Percentiles rank a stretch among this genome's conserved stretches.
Evolutionary conservation across 2,113 vertebrate genomes (phyloP).

Genomic region (Glaucomys volans): DNA sequence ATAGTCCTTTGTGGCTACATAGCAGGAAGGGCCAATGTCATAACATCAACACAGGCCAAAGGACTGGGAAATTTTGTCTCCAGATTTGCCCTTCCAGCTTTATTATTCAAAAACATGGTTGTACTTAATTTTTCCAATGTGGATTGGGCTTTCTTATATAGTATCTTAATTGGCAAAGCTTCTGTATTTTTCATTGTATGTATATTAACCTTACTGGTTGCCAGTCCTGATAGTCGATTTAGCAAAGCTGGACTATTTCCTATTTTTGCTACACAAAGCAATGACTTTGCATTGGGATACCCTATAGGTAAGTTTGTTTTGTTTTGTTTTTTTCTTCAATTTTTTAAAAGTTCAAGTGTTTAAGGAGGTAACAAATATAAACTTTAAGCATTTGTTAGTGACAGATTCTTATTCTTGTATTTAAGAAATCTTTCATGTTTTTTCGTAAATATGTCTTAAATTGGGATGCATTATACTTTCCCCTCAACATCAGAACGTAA

Average conservation of each 20-base stretch:
- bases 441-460: conserved; percentile 44
- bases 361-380: conserved; percentile 44
- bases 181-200: conserved; percentile 94
- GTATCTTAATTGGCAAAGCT: conserved; percentile 96
- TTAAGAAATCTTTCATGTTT: conserved; percentile 39
- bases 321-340: conserved; percentile 69
- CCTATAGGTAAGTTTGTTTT: conserved; percentile 94
- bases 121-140: conserved; percentile 95
- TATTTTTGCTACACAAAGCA: conserved; percentile 99
- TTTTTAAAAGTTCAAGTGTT: conserved; percentile 27
- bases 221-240: conserved; percentile 92
- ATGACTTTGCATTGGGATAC: conserved; percentile 98
- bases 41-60: conserved; percentile 95
- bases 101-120: conserved; percentile 99
- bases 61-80: conserved; percentile 98
- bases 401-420: conserved; percentile 3
- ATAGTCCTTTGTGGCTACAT: conserved; percentile 98
- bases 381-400: conserved; percentile 31
- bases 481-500: conserved; percentile 45
- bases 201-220: conserved; percentile 93
- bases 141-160: conserved; percentile 97
- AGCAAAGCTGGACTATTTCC: conserved; percentile 98
- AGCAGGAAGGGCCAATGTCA: conserved; percentile 94
- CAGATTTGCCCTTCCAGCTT: conserved; percentile 96
- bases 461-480: conserved; percentile 33